Base-by-base conservation (phyloP, 2,888 invertebrate species). In the Stenodera caucasica region DNA sequence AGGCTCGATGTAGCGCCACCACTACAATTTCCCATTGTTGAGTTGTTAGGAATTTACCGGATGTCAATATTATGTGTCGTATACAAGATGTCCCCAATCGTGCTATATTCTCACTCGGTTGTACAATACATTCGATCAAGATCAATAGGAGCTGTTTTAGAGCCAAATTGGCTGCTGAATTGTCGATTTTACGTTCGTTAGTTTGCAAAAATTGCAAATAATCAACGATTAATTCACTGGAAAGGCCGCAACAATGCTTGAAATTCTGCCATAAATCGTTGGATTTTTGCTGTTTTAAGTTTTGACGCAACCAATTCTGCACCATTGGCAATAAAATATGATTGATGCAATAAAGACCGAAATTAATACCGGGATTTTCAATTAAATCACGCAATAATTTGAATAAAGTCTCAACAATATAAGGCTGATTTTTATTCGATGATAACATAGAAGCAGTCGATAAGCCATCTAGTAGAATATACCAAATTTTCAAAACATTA, bases 201-300 rank as follows among this genome's bases (percentile, higher is more conserved):
- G 63, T 62, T 21, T 90, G 88, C 35, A 93, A 84, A 71, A 90
- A 88, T 68, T 88, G 88, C 33, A 96, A 81, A 70, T 93, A 94
- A 72, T 94, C 90, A 0, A 96, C 96, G 33, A 96, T 88, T 30
- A 96, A 83, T 75, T 97, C 96, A 0, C 95, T 94, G 11, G 94
- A 91, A 81, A 96, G 88, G 8, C 97, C 96, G 74, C 94, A 94
- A 75, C 94, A 96, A 76, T 97, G 96, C 76, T 96, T 96, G 75
- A 96, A 96, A 79, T 95, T 96, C 66, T 94, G 90, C 78, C 92
- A 91, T 53, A 91, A 87, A 67, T 91, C 88, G 87, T 90, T 89
- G 65, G 90, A 86, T 66, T 88, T 84, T 68, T 87, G 87, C 6
- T 88, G 86, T 68, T 82, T 83, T 18, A 69, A 62, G 58, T 80